Evolutionary conservation across 2,113 vertebrate genomes (phyloP).

Genomic region (Chiloscyllium plagiosum): DNA sequence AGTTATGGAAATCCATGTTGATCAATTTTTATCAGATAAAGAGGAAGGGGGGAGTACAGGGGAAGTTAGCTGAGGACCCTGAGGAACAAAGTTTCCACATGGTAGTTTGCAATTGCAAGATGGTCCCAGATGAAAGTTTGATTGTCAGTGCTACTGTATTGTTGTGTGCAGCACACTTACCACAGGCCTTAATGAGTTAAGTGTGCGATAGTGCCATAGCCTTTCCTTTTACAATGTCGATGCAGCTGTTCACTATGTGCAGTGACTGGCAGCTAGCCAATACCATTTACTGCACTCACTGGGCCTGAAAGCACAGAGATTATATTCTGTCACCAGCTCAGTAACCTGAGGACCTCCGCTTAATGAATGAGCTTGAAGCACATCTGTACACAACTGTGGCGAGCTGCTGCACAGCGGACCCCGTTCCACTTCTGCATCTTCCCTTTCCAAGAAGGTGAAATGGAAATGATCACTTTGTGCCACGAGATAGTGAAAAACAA

Average conservation of each 20-base stretch:
- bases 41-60: neutral
- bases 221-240: neutral
- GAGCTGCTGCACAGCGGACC: conserved; percentile 76
- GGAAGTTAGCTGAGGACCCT: neutral
- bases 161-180: neutral
- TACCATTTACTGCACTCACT: neutral
- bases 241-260: neutral
- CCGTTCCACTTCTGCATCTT: conserved; percentile 69
- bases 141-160: neutral
- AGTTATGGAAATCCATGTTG: neutral
- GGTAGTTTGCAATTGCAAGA: neutral
- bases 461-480: conserved; percentile 92
- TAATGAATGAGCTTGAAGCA: conserved; percentile 56
- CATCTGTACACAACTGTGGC: conserved; percentile 72
- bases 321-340: conserved; percentile 31
- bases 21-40: neutral
- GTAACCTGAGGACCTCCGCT: conserved; percentile 44
- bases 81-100: neutral
- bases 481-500: conserved; percentile 69
- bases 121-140: neutral
- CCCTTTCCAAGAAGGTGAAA: conserved; percentile 79
- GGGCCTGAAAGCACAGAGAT: neutral
- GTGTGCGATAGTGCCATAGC: neutral
- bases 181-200: neutral
- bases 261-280: neutral